Evolutionary conservation across 2,113 vertebrate species (phyloP).

Genomic region (Eupsittula cactorum): DNA sequence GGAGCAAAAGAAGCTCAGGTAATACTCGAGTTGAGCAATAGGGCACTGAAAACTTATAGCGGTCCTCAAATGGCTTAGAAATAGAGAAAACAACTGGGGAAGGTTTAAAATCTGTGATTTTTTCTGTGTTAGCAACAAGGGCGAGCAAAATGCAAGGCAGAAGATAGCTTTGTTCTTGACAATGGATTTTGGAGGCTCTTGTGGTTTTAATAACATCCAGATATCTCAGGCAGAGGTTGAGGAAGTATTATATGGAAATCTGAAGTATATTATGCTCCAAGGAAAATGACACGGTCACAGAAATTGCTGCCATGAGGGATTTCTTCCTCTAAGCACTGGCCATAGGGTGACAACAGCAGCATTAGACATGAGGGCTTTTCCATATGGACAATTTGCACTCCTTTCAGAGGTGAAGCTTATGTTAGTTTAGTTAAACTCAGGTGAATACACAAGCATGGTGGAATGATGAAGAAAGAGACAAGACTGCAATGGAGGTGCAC

Average conservation of each 20-base stretch:
- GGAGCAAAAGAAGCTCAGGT: not conserved
- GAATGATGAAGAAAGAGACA: not conserved
- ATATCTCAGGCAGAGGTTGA: not conserved
- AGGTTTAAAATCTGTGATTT: not conserved
- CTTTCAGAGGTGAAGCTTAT: not conserved
- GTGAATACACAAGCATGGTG: rapidly evolving
- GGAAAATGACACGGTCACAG: not conserved
- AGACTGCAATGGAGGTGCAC: not conserved
- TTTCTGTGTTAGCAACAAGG: not conserved
- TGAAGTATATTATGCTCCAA: not conserved
- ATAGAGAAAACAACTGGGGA: not conserved
- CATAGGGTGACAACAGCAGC: not conserved
- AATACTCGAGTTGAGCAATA: not conserved
- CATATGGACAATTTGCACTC: not conserved
- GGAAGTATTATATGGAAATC: not conserved
- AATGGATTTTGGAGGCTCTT: not conserved
- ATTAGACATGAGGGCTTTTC: not conserved
- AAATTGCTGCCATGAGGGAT: not conserved
- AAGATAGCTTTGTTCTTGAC: not conserved
- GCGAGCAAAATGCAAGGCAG: not conserved
- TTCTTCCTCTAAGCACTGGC: not conserved
- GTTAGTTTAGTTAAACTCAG: not conserved
- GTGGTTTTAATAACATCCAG: not conserved
- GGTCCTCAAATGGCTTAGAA: not conserved
- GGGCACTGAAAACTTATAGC: not conserved